These are phyloP conservation scores for Alectoris magna DNA, from an alignment of 2,797 vertebrate species.

Conservation along the genomic window DNA sequence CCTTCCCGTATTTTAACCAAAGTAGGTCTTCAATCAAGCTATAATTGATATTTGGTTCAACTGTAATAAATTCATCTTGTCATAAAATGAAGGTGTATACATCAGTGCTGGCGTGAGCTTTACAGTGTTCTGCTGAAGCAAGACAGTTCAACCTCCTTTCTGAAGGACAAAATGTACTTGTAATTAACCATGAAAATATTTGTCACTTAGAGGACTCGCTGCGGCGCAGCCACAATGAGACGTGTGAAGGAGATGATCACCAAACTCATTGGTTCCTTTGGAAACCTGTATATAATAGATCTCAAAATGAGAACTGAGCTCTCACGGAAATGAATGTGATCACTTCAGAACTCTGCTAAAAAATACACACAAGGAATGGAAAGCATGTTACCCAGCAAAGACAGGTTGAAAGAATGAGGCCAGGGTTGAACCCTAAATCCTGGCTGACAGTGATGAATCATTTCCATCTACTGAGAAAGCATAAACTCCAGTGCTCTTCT, in stretches of 20 bases:
- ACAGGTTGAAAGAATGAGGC: neutral
- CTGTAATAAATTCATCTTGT: neutral
- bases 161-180: neutral
- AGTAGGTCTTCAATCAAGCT: neutral
- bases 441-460: neutral
- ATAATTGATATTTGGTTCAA: neutral
- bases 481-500: neutral
- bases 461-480: neutral
- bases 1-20: neutral
- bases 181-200: neutral
- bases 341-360: neutral
- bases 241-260: neutral
- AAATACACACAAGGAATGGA: neutral
- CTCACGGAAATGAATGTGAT: neutral
- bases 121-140: neutral
- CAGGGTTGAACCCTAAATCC: neutral
- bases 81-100: neutral
- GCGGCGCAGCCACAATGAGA: neutral
- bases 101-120: neutral
- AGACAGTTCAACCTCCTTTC: neutral
- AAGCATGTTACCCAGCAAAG: neutral
- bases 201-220: neutral
- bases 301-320: neutral
- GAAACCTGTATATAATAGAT: neutral
- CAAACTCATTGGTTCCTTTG: accelerated